Evolutionary conservation across 2,113 vertebrate genomes (phyloP).

Genomic region (Catharus bicknelli): DNA sequence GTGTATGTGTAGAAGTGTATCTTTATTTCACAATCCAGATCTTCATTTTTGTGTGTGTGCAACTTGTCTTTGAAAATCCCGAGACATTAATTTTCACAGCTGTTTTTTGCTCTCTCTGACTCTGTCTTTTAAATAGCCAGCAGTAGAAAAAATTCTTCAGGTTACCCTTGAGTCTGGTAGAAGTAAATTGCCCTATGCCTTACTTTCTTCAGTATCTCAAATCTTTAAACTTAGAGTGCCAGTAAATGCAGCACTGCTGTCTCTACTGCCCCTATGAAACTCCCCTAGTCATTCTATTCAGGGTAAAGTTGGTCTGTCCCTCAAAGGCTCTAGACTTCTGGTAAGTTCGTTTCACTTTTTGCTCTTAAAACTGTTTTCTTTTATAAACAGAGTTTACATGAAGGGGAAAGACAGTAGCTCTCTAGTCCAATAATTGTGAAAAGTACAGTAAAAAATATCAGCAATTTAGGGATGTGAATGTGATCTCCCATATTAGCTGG

Average conservation of each 20-base stretch:
- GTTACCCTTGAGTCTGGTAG: not conserved
- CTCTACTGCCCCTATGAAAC: not conserved
- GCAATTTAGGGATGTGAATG: not conserved
- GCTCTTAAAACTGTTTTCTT: not conserved
- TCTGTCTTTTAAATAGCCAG: conserved; percentile 10
- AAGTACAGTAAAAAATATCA: not conserved
- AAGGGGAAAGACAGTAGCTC: not conserved
- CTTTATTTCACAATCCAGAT: not conserved
- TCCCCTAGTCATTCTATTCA: not conserved
- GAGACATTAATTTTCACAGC: not conserved
- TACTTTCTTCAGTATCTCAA: not conserved
- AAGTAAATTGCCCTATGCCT: not conserved
- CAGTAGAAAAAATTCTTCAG: not conserved
- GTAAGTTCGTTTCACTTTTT: not conserved
- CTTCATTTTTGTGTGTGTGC: conserved; percentile 10
- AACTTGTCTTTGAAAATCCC: conserved; percentile 11
- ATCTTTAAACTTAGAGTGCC: not conserved
- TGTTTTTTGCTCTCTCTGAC: not conserved
- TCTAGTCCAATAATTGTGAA: not conserved
- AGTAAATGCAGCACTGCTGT: not conserved
- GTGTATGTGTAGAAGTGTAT: not conserved
- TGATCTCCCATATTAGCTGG: not conserved
- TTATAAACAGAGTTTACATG: not conserved
- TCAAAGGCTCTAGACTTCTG: not conserved
- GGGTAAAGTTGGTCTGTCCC: not conserved